Base-by-base conservation (phyloP, 2,797 vertebrate species). In the Garrulus glandarius region DNA sequence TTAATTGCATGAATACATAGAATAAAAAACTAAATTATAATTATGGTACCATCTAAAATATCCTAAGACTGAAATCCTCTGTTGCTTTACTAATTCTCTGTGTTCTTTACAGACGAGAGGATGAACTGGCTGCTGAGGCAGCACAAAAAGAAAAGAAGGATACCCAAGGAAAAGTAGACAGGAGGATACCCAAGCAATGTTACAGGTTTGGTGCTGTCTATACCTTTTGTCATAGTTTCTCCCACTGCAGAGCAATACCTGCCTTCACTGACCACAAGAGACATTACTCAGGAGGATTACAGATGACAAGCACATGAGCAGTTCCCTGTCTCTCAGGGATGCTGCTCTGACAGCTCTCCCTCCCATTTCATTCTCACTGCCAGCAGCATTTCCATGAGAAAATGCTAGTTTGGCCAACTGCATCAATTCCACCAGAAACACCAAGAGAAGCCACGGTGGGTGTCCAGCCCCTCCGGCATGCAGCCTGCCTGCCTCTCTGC, bases 301-400 rank as follows among this genome's bases (percentile, higher is more conserved):
- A 56, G 44, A 59, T 36, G 68, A 44, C 0, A 1, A 85, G 32
- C 16, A 27, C 6, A 14, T 20, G 12, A 88, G 76, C 41, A 53
- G 18, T 29, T 71, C 34, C 41, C 46, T 39, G 34, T 49, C 46
- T 65, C 80, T 56, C 6, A 2, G 39, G 49, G 37, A 8, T 77
- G 93, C 46, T 91, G 55, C 24, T 69, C 36, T 64, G 68, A 64
- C 41, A 75, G 84, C 44, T 86, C 34, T 81, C 60, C 52, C 75
- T 89, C 56, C 56, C 9, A 5, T 57, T 72, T 69, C 71, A 65
- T 34, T 39, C 57, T 91, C 50, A 26, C 47, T 79, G 78, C 87
- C 87, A 94, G 50, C 56, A 94, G 61, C 32, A 36, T 27, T 87
- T 96, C 79, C 87, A 88, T 67, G 80, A 92, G 92, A 93, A 94